Base-by-base conservation (phyloP, 2,113 vertebrate species). In the Callionymus lyra region DNA sequence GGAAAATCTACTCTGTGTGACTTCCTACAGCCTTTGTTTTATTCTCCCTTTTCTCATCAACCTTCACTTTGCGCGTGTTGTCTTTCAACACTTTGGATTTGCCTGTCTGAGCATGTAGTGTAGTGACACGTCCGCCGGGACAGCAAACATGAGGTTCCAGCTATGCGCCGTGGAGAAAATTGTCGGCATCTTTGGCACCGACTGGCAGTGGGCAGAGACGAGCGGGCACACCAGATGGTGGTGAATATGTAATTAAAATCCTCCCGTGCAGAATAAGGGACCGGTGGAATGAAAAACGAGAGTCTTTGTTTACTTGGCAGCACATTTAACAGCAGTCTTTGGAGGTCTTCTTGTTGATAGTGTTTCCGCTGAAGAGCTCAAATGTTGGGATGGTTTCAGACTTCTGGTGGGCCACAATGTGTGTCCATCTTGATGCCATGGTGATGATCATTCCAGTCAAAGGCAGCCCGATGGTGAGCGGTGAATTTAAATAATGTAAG, bases 221-320 rank as follows among this genome's bases (percentile, higher is more conserved):
- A 63, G 61, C 65, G 46, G 27, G 56, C 55, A 39, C 44, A 74
- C 59, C 78, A 83, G 78, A 81, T 81, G 78, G 76, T 55, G 31
- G 50, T 59, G 66, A 76, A 79, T 76, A 47, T 71, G 68, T 78
- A 72, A 83, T 81, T 72, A 61, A 42, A 70, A 75, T 54, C 59
- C 72, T 78, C 64, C 59, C 53, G 68, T 68, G 76, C 46, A 63
- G 74, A 69, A 63, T 50, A 55, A 53, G 62, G 38, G 51, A 72
- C 53, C 68, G 47, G 52, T 68, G 76, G 67, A 70, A 70, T 67
- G 70, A 60, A 56, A 46, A 57, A 48, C 15, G 21, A 47, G 63
- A 60, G 34, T 47, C 54, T 51, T 65, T 72, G 61, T 71, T 70
- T 52, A 41, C 50, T 50, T 64, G 43, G 53, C 44, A 50, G 45